Base-by-base conservation (phyloP, 23 tunicate genomes). In the Halocynthia aurantium region DNA sequence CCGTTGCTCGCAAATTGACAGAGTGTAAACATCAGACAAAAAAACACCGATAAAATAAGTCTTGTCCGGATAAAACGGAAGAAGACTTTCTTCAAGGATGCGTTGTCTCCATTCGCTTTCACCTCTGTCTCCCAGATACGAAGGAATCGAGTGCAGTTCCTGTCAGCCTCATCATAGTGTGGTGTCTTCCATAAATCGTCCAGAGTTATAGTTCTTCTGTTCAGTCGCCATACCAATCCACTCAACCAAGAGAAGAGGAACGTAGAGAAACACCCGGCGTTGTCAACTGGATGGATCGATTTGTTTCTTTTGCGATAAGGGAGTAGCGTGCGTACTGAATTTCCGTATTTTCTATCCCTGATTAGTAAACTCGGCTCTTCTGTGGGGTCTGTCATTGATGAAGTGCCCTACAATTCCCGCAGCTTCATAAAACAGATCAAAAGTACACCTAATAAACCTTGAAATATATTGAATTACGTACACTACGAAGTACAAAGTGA, bases 191-290 rank as follows among this genome's bases (percentile, higher is more conserved):
- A 89, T 52, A 89, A 51, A 52, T 84, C 82, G 22, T 89, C 68
- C 0, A 53, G 40, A 10, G 88, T 71, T 6, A 75, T 82, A 6
- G 96, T 80, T 22, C 76, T 76, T 61, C 61, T 73, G 62, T 72
- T 84, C 31, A 71, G 70, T 55, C 76, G 84, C 75, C 79, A 84
- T n/a, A 89, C 75, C 52, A 89, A 69, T 15, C 53, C 77, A n/a
- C 88, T 80, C 19, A 89, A 20, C 96, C 96, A 89, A 5, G 88
- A 89, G 66, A 84, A 89, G 0, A 83, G 68, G 10, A 84, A 21
- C 8, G 87, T 89, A 8, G 96, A 89, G 63, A 84, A 60, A n/a
- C 80, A 61, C 11, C 96, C 96, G 8, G 96, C 96, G 12, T 76
- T 70, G 71, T 89, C 96, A 61, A 60, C 73, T 7, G 96, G 96